phyloP scores from a whole-genome alignment of 2,797 vertebrate species.

The Acropternis orthonyx region DNA sequence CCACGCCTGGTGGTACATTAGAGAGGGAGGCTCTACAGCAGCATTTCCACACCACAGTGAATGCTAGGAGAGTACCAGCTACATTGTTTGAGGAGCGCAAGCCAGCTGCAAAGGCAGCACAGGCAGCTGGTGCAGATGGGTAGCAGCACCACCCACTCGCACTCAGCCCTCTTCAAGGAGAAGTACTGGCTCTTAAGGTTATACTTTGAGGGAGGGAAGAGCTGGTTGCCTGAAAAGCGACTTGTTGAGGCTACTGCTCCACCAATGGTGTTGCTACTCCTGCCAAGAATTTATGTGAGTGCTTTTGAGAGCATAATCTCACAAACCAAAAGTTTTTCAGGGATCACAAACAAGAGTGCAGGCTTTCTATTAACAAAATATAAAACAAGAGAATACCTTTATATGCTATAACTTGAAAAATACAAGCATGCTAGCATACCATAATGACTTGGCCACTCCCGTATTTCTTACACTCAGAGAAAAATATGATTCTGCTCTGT shows the following conservation, averaged over 20 bases:
- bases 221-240: background rate
- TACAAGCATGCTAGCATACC: background rate
- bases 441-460: background rate
- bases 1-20: background rate
- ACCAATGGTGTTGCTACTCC: background rate
- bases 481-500: constrained; percentile 25
- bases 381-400: background rate
- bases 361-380: background rate
- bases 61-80: background rate
- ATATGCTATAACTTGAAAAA: background rate
- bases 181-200: background rate
- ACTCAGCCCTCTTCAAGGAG: background rate
- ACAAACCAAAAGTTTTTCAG: background rate
- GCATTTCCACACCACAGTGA: background rate
- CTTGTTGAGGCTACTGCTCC: background rate
- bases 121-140: background rate
- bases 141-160: background rate
- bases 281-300: background rate
- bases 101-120: background rate
- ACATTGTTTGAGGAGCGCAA: background rate
- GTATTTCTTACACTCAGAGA: constrained; percentile 34
- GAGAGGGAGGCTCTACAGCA: background rate
- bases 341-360: background rate
- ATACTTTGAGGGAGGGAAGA: background rate
- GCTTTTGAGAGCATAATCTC: background rate